These are phyloP conservation scores for Dasyprocta punctata DNA, from an alignment of 2,113 vertebrate genomes.

Conservation along the genomic window DNA sequence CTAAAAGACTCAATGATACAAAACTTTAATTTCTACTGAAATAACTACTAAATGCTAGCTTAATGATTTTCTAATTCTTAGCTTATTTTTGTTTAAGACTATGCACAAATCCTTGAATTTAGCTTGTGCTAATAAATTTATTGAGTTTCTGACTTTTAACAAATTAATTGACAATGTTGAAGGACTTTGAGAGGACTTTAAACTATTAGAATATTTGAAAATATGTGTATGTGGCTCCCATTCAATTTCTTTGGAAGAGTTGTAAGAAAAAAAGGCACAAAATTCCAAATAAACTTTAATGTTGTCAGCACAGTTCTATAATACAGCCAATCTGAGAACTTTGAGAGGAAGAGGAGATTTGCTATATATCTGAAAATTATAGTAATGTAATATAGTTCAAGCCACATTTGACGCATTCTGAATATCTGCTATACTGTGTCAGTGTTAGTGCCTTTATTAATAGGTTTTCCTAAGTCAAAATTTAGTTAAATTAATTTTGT, in stretches of 20 bases:
- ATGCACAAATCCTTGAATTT: neutral
- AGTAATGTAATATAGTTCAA: neutral
- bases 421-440: neutral
- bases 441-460: neutral
- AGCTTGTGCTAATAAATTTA: neutral
- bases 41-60: neutral
- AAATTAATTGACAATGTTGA: neutral
- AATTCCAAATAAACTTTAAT: neutral
- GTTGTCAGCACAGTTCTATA: neutral
- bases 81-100: neutral
- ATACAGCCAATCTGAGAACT: neutral
- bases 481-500: neutral
- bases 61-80: neutral
- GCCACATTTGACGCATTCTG: neutral
- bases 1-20: neutral
- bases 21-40: neutral
- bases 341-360: neutral
- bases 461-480: neutral
- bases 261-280: neutral
- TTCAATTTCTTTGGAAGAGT: neutral
- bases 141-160: neutral
- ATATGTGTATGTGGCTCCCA: neutral
- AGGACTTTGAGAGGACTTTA: neutral
- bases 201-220: neutral
- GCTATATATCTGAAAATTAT: neutral